Base-by-base conservation (phyloP, 1,140 invertebrate species). In the Mycetomoellerius zeteki region DNA sequence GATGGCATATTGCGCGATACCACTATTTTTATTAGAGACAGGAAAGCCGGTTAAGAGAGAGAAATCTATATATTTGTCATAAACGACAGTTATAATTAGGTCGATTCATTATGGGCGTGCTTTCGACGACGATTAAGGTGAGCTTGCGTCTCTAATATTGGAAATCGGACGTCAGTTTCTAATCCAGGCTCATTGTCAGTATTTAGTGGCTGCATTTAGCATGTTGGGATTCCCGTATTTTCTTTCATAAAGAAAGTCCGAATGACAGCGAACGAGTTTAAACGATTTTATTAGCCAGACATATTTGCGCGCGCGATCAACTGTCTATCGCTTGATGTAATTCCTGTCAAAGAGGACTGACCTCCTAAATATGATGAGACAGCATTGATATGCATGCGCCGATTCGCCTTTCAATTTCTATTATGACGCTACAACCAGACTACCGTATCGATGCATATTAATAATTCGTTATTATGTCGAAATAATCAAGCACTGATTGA, bases 301-400 rank as follows among this genome's bases (percentile, higher is more conserved):
- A 33, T 56, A 80, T 84, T 60, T 69, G 50, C 47, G 62, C 27
- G 47, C 56, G 30, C 19, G 50, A 43, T 1, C 58, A 84, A 10
- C 14, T 47, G 50, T 50, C 27, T 37, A 33, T 19, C 24, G 54
- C 37, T 21, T 81, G 76, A 81, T 33, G 80, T 81, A 86, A 81
- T 71, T 47, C 33, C 12, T 0, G 50, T 1, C n/a, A 60, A 87
- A 85, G 80, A 60, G 69, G 56, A 87, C 33, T 75, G 86, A 87
- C 78, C 52, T 21, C 24, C 86, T 80, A 75, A 87, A 87, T 87
- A 75, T 73, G 86, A 87, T 87, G 85, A 82, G 76, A 81, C 52
- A 81, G 64, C 76, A 60, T 69, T 71, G 47, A 47, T 62, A 71
- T 86, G 52, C 52, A 80, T 37, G 54, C 65, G 52, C 64, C 27